Conservation (phyloP, 2,888 invertebrate species). For the Tipula helvola region DNA sequence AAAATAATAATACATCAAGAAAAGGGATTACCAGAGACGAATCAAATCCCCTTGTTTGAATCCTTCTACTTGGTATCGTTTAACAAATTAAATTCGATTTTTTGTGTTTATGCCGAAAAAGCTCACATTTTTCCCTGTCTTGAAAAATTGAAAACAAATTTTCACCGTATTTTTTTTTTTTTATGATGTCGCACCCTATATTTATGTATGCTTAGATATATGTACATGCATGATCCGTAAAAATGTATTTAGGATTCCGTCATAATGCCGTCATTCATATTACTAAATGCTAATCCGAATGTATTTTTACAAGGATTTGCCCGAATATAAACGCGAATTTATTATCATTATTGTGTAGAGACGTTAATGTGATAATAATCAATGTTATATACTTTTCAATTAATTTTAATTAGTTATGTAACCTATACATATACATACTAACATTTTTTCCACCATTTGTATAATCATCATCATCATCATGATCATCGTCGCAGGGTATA, state of each 20-base stretch:
- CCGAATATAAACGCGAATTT: not conserved
- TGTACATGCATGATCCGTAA: not conserved
- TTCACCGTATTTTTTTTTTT: not conserved
- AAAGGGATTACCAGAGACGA: not conserved
- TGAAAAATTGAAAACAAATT: slow-evolving; percentile 7
- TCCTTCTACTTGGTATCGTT: not conserved
- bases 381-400: not conserved
- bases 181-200: not conserved
- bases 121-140: not conserved
- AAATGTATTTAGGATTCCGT: not conserved
- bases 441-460: not conserved
- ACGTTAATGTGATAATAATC: not conserved
- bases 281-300: not conserved
- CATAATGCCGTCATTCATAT: not conserved
- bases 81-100: not conserved
- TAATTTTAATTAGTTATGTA: not conserved
- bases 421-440: not conserved
- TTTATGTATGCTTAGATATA: not conserved
- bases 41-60: not conserved
- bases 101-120: not conserved
- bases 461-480: not conserved
- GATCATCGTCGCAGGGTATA: not conserved
- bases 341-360: not conserved
- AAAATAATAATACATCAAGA: not conserved
- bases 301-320: not conserved